phyloP scores from a whole-genome alignment of 2,113 vertebrate genomes.

The Trochalopteron elliotii region DNA sequence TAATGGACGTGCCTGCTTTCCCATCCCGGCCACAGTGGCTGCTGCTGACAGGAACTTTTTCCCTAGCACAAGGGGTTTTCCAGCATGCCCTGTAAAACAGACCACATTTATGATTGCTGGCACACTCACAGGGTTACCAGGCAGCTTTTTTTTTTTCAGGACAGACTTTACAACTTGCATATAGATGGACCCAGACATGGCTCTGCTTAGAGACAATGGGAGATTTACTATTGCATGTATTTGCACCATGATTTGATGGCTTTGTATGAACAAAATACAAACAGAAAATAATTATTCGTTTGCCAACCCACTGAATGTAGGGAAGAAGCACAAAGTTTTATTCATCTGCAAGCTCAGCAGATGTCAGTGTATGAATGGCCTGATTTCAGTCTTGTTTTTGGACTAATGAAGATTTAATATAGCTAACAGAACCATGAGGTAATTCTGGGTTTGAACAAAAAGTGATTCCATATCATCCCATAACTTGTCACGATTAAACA shows the following conservation, averaged over 20 bases:
- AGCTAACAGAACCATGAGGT: constrained; percentile 26
- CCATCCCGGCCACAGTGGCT: neutral
- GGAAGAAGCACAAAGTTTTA: constrained; percentile 65
- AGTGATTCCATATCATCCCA: constrained; percentile 33
- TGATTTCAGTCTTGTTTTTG: constrained; percentile 55
- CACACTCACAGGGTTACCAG: constrained; percentile 10
- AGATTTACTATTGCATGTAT: constrained; percentile 51
- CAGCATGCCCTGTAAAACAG: neutral
- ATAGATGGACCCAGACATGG: constrained; percentile 14
- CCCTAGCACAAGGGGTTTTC: neutral
- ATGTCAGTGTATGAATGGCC: constrained; percentile 66
- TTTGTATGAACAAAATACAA: constrained; percentile 33
- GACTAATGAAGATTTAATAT: constrained; percentile 57
- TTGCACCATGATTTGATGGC: constrained; percentile 27
- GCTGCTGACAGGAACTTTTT: constrained; percentile 20
- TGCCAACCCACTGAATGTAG: constrained; percentile 47
- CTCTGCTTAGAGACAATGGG: neutral
- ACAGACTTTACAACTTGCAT: constrained; percentile 11
- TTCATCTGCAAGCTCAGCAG: constrained; percentile 70
- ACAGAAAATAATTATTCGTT: constrained; percentile 69
- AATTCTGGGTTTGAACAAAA: constrained; percentile 44
- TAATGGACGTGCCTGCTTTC: neutral
- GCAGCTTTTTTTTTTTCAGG: neutral
- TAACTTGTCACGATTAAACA: constrained; percentile 19
- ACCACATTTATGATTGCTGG: constrained; percentile 36